Evolutionary conservation across 2,113 vertebrate genomes (phyloP), one percentile per base, ranked within the genome.

Genomic region (Guaruba guarouba): DNA sequence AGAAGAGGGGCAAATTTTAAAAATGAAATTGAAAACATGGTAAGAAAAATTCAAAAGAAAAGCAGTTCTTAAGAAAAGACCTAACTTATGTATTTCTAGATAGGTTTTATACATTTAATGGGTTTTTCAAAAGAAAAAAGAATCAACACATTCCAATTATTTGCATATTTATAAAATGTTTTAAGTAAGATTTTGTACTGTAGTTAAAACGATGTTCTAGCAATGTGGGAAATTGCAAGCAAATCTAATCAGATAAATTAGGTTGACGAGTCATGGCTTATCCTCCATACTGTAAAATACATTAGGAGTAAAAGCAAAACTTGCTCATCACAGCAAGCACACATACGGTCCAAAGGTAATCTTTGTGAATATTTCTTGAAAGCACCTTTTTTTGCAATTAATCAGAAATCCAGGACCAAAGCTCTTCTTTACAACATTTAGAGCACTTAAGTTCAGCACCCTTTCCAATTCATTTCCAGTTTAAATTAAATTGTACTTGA

Each of bases 401-500:
- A 83, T 91, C 80, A 91, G 64, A 88, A 92, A 88, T 37, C 25
- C 64, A 64, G 46, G 51, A 90, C 44, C 24, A 83, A 94, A 75
- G 69, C 54, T 71, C 10, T 43, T 75, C 61, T 55, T 90, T 51
- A 70, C 25, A 93, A 75, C 64, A 81, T 51, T 84, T 35, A 57
- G 31, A 92, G 76, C 54, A 90, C 49, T 90, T 90, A 57, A 77
- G 68, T 83, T 86, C 91, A 90, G 51, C 1, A 3, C 39, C 44
- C 51, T 89, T 61, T 82, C 48, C 80, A 95, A 87, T 52, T 86
- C 20, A 92, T 93, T 94, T 82, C 61, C 77, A 82, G 55, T 75
- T 91, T 44, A 92, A 91, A 92, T 94, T 87, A 89, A 91, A 94
- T 62, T 73, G 73, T 44, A 81, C 57, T 33, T 43, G 51, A 91